Evolutionary conservation across 2,797 vertebrate species (phyloP).

Genomic region (Pseudochirops cupreus): DNA sequence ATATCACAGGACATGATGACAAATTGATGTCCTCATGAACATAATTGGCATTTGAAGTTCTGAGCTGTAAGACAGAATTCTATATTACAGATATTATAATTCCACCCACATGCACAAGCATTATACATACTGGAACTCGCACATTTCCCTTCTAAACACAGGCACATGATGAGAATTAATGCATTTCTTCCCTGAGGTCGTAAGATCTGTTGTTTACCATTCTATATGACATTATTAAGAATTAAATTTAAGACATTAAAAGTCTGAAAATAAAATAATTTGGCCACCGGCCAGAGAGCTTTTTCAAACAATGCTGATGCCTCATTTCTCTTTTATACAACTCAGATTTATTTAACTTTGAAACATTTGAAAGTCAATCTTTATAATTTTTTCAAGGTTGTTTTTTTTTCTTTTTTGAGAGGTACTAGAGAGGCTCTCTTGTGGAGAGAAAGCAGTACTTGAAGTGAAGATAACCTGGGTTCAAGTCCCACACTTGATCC

Average conservation of each 20-base stretch:
- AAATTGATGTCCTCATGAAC: constrained; percentile 66
- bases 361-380: constrained; percentile 11
- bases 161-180: neutral
- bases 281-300: neutral
- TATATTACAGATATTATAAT: neutral
- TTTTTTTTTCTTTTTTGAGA: neutral
- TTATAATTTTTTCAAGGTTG: neutral
- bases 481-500: neutral
- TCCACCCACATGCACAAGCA: neutral
- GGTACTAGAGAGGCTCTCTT: neutral
- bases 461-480: neutral
- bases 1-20: constrained; percentile 68
- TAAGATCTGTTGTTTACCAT: neutral
- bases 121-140: neutral
- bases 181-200: neutral
- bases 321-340: neutral
- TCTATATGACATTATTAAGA: neutral
- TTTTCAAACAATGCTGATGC: neutral
- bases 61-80: constrained; percentile 13
- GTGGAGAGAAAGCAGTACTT: neutral
- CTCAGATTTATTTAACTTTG: constrained; percentile 34
- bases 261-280: neutral
- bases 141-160: neutral
- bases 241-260: neutral
- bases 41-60: constrained; percentile 58